Base-by-base conservation (phyloP, 2,113 vertebrate genomes). In the Brachypodius melanocephalos region DNA sequence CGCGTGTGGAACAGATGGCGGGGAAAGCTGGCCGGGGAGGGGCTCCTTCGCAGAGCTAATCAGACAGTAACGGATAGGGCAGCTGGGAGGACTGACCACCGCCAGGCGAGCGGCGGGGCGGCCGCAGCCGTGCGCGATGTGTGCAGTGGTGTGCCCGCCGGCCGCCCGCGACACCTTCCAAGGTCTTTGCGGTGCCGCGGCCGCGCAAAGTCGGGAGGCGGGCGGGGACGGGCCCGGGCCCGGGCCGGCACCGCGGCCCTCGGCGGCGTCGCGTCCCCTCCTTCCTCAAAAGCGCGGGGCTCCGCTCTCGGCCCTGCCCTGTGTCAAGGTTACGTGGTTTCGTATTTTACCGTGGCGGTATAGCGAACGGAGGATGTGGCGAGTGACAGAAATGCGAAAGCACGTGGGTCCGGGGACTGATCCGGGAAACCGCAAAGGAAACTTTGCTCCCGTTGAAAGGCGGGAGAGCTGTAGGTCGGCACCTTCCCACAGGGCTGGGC, bases 41-140 rank as follows among this genome's bases (percentile, higher is more conserved):
- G 99, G 99, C 99, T 99, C 99, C 99, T 99, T 99, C 99, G 99
- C 99, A 99, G 98, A 99, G 99, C 99, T 99, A 99, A 99, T 99
- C 99, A 99, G 99, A 99, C 99, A 99, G 99, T 99, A 99, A 99
- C 99, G 98, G 99, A 99, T 99, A 99, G 99, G 99, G 99, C 99
- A 99, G 99, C 99, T 99, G 99, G 99, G 99, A 99, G 98, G 98
- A 99, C 99, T 98, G 98, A 98, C 98, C 98, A 98, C 99, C 98
- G 99, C 98, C 98, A 98, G 97, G 95, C 98, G 96, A 98, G 97
- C 98, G 97, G 98, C 96, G 52, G 97, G 98, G 97, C 95, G 96
- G 97, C 97, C 94, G 96, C 98, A 93, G 97, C 96, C 98, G 96
- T 97, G 98, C 98, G 97, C 97, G 99, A 99, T 99, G 99, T 99